A percentile compares a stretch with the other conserved stretches of the same genome.
phyloP scores from a whole-genome alignment of 2,888 invertebrate species.

The Trissolcus japonicus region DNA sequence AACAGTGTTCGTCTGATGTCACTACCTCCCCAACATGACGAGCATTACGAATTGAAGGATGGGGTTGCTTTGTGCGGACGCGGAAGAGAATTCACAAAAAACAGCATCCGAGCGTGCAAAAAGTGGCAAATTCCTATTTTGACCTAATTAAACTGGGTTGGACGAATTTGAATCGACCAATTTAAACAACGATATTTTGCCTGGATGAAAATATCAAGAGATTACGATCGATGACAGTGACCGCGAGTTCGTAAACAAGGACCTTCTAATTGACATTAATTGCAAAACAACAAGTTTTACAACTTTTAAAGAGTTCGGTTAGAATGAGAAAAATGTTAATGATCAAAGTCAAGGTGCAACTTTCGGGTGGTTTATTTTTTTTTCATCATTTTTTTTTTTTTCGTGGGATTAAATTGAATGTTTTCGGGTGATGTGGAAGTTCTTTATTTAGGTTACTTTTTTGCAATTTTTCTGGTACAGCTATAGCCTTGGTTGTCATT shows the following conservation, averaged over 20 bases:
- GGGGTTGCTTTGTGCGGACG: conserved; percentile 57
- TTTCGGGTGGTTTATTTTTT: no score
- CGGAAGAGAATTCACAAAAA: conserved; percentile 59
- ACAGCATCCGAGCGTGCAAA: conserved; percentile 49
- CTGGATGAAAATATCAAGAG: no score
- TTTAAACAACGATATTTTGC: no score
- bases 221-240: conserved; percentile 30
- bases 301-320: neutral
- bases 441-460: neutral
- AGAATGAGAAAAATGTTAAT: no score
- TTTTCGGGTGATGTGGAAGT: neutral
- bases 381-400: neutral
- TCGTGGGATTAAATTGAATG: neutral
- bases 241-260: conserved; percentile 29
- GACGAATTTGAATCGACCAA: conserved; percentile 18
- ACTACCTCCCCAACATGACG: conserved; percentile 71
- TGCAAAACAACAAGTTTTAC: conserved; percentile 4
- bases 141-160: conserved; percentile 68
- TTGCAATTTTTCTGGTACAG: neutral
- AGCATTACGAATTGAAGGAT: conserved; percentile 64
- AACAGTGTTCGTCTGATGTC: conserved; percentile 70
- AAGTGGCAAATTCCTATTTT: conserved; percentile 65
- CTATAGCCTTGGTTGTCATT: conserved; percentile 1
- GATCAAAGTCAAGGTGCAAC: no score
- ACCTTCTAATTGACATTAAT: conserved; percentile 34